phyloP scores from a whole-genome alignment of 2,888 invertebrate species.

The Microchrysa polita region DNA sequence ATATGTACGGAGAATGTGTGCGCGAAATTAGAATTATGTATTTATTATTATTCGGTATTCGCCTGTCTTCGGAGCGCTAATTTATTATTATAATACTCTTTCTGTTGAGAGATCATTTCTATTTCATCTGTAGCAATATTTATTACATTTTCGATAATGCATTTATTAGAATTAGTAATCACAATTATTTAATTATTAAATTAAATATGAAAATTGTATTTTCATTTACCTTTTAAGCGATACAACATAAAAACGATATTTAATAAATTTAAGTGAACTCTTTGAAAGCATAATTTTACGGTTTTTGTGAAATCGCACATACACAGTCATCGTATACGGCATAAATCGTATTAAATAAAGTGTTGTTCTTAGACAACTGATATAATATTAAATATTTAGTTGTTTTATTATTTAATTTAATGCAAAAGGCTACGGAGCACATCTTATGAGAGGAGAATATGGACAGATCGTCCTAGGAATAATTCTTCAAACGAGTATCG shows the following conservation, averaged over 20 bases:
- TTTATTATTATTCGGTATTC: slow-evolving; percentile 5
- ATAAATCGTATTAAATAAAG: slow-evolving; percentile 4
- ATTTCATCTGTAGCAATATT: slow-evolving; percentile 44
- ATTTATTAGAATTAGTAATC: slow-evolving; percentile 60
- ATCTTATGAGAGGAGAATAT: no score
- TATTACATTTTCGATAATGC: slow-evolving; percentile 56
- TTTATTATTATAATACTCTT: not conserved
- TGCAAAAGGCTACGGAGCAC: no score
- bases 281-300: not conserved
- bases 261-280: slow-evolving; percentile 5
- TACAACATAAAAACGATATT: not conserved
- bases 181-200: slow-evolving; percentile 53
- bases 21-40: not conserved
- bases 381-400: not conserved
- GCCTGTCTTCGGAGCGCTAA: not conserved
- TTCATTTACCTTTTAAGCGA: not conserved
- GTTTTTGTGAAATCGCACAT: slow-evolving; percentile 25
- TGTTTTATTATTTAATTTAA: no score
- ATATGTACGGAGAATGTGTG: not conserved
- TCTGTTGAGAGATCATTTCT: slow-evolving; percentile 10
- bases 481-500: no score
- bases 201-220: slow-evolving; percentile 41
- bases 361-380: not conserved
- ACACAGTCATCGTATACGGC: not conserved
- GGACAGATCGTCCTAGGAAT: no score